Conservation (phyloP, 2,113 vertebrate species). For the Origma solitaria region DNA sequence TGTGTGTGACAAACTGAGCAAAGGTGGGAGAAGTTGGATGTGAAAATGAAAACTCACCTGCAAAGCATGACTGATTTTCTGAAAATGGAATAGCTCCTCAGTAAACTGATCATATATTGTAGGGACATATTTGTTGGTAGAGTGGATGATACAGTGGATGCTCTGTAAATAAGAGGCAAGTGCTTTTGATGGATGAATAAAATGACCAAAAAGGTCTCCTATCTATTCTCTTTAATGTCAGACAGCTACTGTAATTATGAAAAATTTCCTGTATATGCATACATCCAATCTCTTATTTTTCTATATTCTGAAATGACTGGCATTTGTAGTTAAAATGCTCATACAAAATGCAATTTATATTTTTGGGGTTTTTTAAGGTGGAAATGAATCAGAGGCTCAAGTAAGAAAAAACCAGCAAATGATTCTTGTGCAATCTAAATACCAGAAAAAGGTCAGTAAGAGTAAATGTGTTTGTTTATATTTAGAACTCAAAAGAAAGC, state of each 20-base stretch:
- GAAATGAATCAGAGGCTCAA: conserved; percentile 68
- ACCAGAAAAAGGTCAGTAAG: conserved; percentile 79
- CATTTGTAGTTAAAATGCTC: conserved; percentile 39
- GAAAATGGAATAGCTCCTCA: not conserved
- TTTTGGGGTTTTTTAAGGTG: conserved; percentile 63
- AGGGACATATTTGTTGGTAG: not conserved
- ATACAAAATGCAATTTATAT: not conserved
- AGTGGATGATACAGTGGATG: conserved; percentile 1
- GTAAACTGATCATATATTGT: not conserved
- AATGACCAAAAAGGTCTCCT: conserved; percentile 17
- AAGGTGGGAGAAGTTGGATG: not conserved
- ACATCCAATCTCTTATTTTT: not conserved
- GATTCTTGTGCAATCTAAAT: conserved; percentile 67
- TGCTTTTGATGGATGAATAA: not conserved
- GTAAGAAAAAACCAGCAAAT: conserved; percentile 76
- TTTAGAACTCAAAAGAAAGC: not conserved
- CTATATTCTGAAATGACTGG: conserved; percentile 22
- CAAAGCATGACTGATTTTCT: conserved; percentile 8
- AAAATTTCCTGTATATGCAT: not conserved
- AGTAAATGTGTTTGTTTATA: conserved; percentile 6
- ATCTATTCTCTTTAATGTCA: conserved; percentile 13
- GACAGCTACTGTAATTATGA: conserved; percentile 28
- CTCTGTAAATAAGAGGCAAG: conserved; percentile 3
- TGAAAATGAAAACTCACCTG: conserved; percentile 9
- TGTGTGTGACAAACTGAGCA: not conserved